Evolutionary conservation across 2,797 vertebrate genomes (phyloP).

Genomic region (Eutrigla gurnardus): DNA sequence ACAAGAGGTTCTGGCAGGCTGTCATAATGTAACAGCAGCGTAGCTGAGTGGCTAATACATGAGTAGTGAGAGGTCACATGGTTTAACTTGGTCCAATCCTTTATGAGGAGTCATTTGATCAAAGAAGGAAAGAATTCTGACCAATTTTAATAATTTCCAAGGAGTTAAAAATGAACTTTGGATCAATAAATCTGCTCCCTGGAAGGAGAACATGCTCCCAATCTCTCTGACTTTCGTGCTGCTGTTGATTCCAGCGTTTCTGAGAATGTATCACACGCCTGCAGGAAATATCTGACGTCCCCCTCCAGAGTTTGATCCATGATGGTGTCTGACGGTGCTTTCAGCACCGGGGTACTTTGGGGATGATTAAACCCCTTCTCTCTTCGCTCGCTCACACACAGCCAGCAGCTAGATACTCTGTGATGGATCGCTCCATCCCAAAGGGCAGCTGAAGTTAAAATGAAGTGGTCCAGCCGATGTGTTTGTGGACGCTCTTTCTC

Average conservation of each 20-base stretch:
- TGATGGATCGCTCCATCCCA: constrained; percentile 42
- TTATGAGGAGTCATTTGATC: too few relatives aligned
- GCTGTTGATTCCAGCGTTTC: constrained; percentile 7
- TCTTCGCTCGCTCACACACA: not conserved
- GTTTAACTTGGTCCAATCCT: too few relatives aligned
- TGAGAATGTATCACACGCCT: not conserved
- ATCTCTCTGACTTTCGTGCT: not conserved
- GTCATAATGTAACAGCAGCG: too few relatives aligned
- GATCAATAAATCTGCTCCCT: too few relatives aligned
- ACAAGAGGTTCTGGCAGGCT: too few relatives aligned
- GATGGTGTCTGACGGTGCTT: constrained; percentile 48
- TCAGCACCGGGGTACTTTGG: constrained; percentile 21
- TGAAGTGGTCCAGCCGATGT: constrained; percentile 49
- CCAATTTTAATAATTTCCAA: too few relatives aligned
- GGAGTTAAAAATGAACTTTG: too few relatives aligned
- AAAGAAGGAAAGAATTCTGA: too few relatives aligned
- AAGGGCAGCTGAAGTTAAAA: constrained; percentile 38
- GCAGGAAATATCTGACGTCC: constrained; percentile 36
- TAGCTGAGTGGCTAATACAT: too few relatives aligned
- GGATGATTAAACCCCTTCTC: constrained; percentile 49
- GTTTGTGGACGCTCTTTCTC: constrained; percentile 23
- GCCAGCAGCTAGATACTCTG: constrained; percentile 35
- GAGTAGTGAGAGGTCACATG: too few relatives aligned
- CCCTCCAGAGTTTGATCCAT: constrained; percentile 35
- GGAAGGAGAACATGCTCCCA: too few relatives aligned